These are phyloP conservation scores for Blennius ocellaris DNA, from an alignment of 2,113 vertebrate species.

Conservation along the genomic window DNA sequence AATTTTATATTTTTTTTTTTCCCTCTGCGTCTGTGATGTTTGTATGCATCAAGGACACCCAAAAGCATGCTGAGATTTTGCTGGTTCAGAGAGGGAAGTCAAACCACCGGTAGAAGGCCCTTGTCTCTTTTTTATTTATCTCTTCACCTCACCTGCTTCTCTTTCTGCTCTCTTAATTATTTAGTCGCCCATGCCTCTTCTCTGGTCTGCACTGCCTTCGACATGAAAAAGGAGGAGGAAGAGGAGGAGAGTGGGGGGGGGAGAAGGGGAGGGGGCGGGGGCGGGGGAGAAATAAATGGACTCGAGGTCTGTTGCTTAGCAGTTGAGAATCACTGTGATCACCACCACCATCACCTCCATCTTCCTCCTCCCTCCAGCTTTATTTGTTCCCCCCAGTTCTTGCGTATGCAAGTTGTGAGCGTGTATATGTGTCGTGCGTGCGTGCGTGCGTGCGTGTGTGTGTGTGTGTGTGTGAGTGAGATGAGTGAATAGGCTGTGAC, in stretches of 20 bases:
- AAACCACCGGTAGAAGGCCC: slow-evolving; percentile 27
- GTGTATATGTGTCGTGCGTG: too few species aligned
- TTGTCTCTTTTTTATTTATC: slow-evolving; percentile 59
- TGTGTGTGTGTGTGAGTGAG: too few species aligned
- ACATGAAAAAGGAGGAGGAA: slow-evolving; percentile 53
- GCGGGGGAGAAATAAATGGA: slow-evolving; percentile 33
- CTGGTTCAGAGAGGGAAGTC: slow-evolving; percentile 25
- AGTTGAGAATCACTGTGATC: slow-evolving; percentile 55
- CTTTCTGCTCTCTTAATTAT: slow-evolving; percentile 78
- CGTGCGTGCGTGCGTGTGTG: too few species aligned
- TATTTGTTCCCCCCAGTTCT: slow-evolving; percentile 53
- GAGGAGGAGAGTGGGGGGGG: slow-evolving; percentile 17
- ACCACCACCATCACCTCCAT: slow-evolving; percentile 11
- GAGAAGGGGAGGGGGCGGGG: not conserved
- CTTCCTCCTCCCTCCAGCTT: slow-evolving; percentile 40
- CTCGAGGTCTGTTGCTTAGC: slow-evolving; percentile 67
- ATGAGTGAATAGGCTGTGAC: slow-evolving; percentile 84
- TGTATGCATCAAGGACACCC: not conserved
- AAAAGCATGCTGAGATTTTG: slow-evolving; percentile 25
- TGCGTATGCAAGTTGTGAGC: slow-evolving; percentile 49
- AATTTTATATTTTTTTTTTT: slow-evolving; percentile 9
- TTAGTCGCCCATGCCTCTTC: slow-evolving; percentile 71
- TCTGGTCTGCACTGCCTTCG: slow-evolving; percentile 59
- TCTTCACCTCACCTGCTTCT: slow-evolving; percentile 64
- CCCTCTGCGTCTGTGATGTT: slow-evolving; percentile 8